Evolutionary conservation across 2,888 invertebrate species (phyloP), one percentile per base, ranked within the genome.

Genomic region (Mayetiola destructor): DNA sequence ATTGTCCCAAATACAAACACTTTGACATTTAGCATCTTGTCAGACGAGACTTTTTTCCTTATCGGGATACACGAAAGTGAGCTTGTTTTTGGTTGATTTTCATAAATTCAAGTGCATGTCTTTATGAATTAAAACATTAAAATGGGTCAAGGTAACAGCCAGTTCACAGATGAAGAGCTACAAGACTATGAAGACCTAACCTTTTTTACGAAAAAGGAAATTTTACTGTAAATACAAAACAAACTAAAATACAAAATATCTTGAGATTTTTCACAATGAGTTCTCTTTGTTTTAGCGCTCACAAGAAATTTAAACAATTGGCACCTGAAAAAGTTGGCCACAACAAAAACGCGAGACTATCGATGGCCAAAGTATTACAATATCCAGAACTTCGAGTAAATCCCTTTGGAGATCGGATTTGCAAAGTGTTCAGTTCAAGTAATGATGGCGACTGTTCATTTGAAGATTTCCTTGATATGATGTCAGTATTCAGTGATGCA

Each of bases 381-480:
- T 91, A 90, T 73, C 88, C 91, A 3, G 93, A 93, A 69, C 72
- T 94, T 39, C 77, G 82, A 61, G 91, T 90, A 2, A 94, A 94
- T 72, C 94, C 94, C 1, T 94, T 95, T 72, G 83, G 87, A 37
- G 88, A 92, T 66, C 76, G 93, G 57, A 91, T 95, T 61, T 93
- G 93, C 66, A 85, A 88, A 69, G 88, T 93, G n/a, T 88, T 89
- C 64, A 88, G 88, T 68, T 87, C 88, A 0, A 85, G 84, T 68
- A 87, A 88, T 62, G 88, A 88, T 69, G 93, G 91, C 4, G 88
- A 91, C 69, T 86, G 92, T 68, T 90, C 89, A 0, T 95, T 95
- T 73, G 93, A 95, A 72, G 94, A 95, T 70, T 95, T 93, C 67
- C 76, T 95, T 3, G 94, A 95, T 66, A 93, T 95, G 93, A 92